Base-by-base conservation (phyloP, 1,140 invertebrate species). In the Parasteatoda tepidariorum region DNA sequence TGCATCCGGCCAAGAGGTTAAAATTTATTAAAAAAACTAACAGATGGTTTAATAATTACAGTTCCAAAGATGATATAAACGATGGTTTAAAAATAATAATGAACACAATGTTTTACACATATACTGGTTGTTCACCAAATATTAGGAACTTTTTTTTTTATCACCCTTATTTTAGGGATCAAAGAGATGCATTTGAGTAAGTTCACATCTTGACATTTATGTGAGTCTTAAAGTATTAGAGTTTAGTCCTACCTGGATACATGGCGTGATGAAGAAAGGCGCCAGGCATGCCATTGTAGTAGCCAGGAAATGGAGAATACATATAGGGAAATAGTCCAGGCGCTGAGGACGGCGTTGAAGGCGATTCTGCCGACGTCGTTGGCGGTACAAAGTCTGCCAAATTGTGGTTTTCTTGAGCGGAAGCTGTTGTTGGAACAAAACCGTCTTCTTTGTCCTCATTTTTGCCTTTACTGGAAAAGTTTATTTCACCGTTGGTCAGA, bases 201-300 rank as follows among this genome's bases (percentile, higher is more conserved):
- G 70, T 57, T 18, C 54, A 61, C 26, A 22, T 38, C 38, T 18
- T 57, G 22, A 34, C 71, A 28, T 26, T n/a, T 28, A 61, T 73
- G n/a, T 28, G 15, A 18, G n/a, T 38, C 9, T 41, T n/a, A 41
- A 48, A n/a, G 62, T 75, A 75, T 74, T 54, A 83, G 68, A 83
- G 81, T 67, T 83, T 83, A 62, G 81, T 74, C 81, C 81, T 83
- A 83, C 81, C 81, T 83, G 81, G 81, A 74, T 73, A 83, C 81
- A 83, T 83, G 33, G 81, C 70, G 30, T 83, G 81, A 24, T 73
- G 81, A 4, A 83, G 38, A 30, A 83, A 83, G 24, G 81, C 30
- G 5, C 81, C 81, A 55, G 81, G 81, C 68, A 83, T 66, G 28
- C 38, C 41, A 34, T 67, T 34, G 48, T 83, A 83, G 54, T 83